These are phyloP conservation scores for Oscheius sp. DNA, from an alignment of 2,888 invertebrate species.

Conservation along the genomic window DNA sequence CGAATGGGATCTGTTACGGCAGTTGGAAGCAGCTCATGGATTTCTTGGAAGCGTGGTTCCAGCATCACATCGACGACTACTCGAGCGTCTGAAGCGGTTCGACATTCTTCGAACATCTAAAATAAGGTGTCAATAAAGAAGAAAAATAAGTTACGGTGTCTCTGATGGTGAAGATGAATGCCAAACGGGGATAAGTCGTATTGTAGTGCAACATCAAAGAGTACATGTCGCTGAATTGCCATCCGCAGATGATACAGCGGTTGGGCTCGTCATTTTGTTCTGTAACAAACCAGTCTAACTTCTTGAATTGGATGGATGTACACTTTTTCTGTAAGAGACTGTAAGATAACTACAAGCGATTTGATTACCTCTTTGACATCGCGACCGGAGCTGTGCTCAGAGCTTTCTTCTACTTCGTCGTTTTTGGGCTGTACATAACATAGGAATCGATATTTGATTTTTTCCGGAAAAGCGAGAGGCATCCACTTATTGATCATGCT, in stretches of 20 bases:
- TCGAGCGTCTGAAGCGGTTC: not conserved
- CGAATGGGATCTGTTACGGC: not conserved
- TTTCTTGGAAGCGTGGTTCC: conserved; percentile 9
- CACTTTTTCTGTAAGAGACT: not conserved
- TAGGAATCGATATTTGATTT: not conserved
- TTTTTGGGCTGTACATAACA: not conserved
- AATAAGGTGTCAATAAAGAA: no score
- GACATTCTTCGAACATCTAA: not conserved
- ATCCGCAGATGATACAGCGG: conserved; percentile 19
- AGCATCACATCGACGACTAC: conserved; percentile 9
- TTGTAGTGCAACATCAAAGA: conserved; percentile 36
- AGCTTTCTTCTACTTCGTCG: not conserved
- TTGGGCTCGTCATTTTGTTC: not conserved
- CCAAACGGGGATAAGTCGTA: conserved; percentile 30
- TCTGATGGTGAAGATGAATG: conserved; percentile 11
- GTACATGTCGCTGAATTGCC: conserved; percentile 9
- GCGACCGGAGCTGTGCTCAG: no score
- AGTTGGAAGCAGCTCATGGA: not conserved
- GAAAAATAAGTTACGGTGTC: conserved; percentile 20
- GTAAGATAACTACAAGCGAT: not conserved
- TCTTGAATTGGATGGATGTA: no score
- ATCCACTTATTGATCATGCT: conserved; percentile 7
- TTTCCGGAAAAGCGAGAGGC: conserved; percentile 3
- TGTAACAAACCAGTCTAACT: no score
- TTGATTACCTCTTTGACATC: not conserved